These are phyloP conservation scores for Mungos mungo DNA, from an alignment of 2,113 vertebrate species.

Conservation along the genomic window DNA sequence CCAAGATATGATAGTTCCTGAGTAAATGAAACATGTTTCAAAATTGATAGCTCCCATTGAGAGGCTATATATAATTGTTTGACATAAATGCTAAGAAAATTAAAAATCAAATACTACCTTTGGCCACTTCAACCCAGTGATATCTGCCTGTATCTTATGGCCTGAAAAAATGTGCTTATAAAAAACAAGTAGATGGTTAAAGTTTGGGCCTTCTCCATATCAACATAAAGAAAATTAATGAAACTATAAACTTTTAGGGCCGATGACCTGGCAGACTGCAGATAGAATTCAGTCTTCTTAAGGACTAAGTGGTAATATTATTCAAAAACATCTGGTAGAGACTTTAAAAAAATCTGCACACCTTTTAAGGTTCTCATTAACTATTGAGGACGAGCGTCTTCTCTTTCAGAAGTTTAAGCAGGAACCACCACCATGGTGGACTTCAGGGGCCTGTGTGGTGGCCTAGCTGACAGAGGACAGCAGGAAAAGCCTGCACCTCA, in stretches of 20 bases:
- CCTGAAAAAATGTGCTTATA: conserved; percentile 21
- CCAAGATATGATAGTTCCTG: background rate
- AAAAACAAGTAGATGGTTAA: conserved; percentile 4
- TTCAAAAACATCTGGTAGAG: conserved; percentile 46
- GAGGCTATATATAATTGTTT: conserved; percentile 19
- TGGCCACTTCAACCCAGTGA: background rate
- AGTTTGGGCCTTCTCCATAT: background rate
- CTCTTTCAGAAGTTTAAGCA: background rate
- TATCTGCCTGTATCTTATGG: background rate
- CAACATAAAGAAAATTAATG: conserved; percentile 64
- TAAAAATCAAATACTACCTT: background rate
- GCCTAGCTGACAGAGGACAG: background rate
- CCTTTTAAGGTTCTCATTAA: background rate
- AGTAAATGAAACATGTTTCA: background rate
- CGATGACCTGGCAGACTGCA: background rate
- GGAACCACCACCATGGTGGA: background rate
- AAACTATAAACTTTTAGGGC: conserved; percentile 62
- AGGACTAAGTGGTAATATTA: conserved; percentile 56
- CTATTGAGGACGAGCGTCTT: background rate
- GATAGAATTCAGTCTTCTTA: conserved; percentile 29
- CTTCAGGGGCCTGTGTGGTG: background rate
- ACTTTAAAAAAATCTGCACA: conserved; percentile 12
- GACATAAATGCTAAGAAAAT: background rate
- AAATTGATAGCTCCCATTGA: background rate
- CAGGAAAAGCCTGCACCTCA: background rate